Conservation (phyloP, 2,888 invertebrate species). For the Tenthredo distinguenda region DNA sequence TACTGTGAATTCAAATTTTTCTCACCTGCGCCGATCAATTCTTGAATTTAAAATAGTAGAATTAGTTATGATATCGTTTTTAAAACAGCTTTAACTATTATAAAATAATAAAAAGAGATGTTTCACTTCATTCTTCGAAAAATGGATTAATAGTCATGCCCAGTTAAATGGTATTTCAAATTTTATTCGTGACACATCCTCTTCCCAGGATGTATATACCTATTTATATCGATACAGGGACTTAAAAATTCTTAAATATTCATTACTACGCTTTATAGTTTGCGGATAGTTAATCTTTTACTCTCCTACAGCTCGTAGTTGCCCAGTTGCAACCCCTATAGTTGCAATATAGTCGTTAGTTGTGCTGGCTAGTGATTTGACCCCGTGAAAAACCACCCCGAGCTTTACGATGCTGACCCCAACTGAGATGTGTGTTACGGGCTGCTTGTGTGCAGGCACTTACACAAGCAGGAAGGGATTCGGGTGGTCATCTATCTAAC, state of each 20-base stretch:
- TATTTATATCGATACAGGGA: not conserved
- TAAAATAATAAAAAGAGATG: not conserved
- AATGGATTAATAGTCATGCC: too few species aligned
- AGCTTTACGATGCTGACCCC: not conserved
- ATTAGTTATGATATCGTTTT: too few species aligned
- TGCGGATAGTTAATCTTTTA: not conserved
- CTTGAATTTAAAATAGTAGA: too few species aligned
- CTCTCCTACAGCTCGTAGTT: not conserved
- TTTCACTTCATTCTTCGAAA: not conserved
- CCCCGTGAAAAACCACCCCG: not conserved
- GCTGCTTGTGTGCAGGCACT: constrained; percentile 17
- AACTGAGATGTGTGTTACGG: not conserved
- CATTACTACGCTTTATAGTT: not conserved
- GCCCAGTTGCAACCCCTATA: not conserved
- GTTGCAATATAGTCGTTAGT: not conserved
- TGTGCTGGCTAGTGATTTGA: not conserved
- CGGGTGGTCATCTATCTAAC: not conserved
- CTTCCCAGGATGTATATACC: not conserved
- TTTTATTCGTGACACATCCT: not conserved
- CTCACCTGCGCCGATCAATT: too few species aligned
- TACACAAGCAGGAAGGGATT: not conserved
- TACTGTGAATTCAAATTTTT: not conserved
- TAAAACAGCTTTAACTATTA: too few species aligned
- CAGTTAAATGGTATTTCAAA: not conserved
- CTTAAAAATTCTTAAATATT: not conserved